phyloP scores from a whole-genome alignment of 2,888 invertebrate genomes.

The Conomelus anceps region DNA sequence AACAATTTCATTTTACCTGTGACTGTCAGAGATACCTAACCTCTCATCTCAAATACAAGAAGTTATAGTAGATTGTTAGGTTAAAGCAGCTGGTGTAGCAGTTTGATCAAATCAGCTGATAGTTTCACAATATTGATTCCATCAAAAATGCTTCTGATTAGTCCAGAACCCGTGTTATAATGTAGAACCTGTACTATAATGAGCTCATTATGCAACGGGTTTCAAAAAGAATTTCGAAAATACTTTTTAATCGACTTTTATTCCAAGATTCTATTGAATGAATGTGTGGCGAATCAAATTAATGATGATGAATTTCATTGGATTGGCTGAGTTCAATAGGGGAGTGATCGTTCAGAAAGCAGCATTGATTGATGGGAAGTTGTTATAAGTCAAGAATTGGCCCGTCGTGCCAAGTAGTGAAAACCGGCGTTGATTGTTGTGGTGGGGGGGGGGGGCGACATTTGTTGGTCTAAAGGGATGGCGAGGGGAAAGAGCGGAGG shows the following conservation, averaged over 20 bases:
- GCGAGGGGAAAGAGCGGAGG: neutral
- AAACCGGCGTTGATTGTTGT: constrained; percentile 10
- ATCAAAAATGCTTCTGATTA: no score
- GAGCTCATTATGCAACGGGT: no score
- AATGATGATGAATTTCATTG: neutral
- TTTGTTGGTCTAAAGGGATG: neutral
- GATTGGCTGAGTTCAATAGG: neutral
- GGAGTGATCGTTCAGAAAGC: neutral
- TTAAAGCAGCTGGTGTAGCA: no score
- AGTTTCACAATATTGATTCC: no score
- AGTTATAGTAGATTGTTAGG: no score
- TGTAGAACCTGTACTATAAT: no score
- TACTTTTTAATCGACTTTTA: neutral
- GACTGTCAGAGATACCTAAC: no score
- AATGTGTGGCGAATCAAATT: neutral
- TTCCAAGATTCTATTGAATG: neutral
- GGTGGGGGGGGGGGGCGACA: neutral
- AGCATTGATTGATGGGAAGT: neutral
- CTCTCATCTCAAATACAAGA: no score
- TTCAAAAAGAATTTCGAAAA: no score
- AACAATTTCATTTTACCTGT: no score
- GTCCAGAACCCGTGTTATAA: no score
- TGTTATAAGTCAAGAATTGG: constrained; percentile 6
- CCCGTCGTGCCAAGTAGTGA: neutral
- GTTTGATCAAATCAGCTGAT: no score